These are phyloP conservation scores for Plumapathes pennacea DNA, from an alignment of 92 coral and sea anemone genomes.

Conservation along the genomic window DNA sequence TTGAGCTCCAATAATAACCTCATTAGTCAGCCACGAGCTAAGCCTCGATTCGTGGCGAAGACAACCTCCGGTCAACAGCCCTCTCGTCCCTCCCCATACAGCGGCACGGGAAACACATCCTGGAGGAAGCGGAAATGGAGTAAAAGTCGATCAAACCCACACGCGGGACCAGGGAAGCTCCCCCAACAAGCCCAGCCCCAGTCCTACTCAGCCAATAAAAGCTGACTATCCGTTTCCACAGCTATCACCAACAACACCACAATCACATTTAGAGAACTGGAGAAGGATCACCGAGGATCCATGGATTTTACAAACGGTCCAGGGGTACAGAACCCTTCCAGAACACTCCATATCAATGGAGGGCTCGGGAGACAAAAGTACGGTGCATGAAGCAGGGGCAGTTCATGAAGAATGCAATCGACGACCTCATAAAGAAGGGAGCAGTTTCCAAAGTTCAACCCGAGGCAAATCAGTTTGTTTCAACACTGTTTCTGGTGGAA, in stretches of 20 bases:
- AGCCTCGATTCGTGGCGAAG: neutral
- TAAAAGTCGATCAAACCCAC: too few relatives aligned
- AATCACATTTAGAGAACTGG: constrained; percentile 2
- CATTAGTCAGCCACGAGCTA: constrained; percentile 29
- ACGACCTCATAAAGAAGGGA: constrained; percentile 34
- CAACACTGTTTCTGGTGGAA: constrained; percentile 22
- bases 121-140: constrained; percentile 48
- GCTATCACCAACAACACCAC: constrained; percentile 5
- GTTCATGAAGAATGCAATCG: constrained; percentile 31
- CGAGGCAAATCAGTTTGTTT: constrained; percentile 43
- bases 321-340: constrained; percentile 49
- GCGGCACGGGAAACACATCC: constrained; percentile 7
- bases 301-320: constrained; percentile 39
- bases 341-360: constrained; percentile 42
- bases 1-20: constrained; percentile 30
- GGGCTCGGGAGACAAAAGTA: constrained; percentile 33
- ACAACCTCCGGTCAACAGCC: constrained; percentile 17
- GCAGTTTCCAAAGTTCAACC: constrained; percentile 10
- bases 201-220: neutral
- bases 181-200: neutral
- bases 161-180: too few relatives aligned
- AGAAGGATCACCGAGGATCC: constrained; percentile 32
- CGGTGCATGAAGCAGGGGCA: constrained; percentile 8
- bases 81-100: constrained; percentile 28
- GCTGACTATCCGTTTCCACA: constrained; percentile 48